Percentiles rank a stretch among this genome's conserved stretches.
These are phyloP conservation scores for Drosophila leontia DNA, from an alignment of 1,140 invertebrate species.

Conservation along the genomic window DNA sequence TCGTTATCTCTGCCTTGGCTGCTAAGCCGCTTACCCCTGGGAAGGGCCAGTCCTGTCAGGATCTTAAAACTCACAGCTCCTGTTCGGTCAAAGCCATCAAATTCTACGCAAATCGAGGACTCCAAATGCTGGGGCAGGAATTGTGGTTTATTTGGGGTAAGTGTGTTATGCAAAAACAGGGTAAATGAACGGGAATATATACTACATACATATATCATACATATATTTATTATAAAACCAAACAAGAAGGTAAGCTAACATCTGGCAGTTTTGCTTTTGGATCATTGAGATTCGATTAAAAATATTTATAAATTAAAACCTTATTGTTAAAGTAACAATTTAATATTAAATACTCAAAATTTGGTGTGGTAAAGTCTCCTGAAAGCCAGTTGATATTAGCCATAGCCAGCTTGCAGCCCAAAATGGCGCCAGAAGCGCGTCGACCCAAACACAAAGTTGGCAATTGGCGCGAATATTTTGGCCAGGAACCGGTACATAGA, in stretches of 20 bases:
- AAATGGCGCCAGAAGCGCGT: constrained; percentile 34
- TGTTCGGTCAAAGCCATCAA: background rate
- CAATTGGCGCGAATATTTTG: constrained; percentile 44
- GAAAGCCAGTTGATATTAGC: constrained; percentile 1
- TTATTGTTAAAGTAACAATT: background rate
- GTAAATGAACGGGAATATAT: background rate
- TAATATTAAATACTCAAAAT: background rate
- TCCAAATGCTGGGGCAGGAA: background rate
- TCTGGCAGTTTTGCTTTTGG: too few species aligned
- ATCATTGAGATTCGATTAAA: too few species aligned
- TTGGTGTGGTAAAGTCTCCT: background rate
- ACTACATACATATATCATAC: too few species aligned
- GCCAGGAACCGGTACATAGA: background rate
- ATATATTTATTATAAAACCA: background rate
- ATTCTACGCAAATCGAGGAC: background rate
- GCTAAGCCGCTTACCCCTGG: constrained; percentile 42
- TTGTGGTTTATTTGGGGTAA: background rate
- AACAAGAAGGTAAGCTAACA: too few species aligned
- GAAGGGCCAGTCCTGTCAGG: background rate
- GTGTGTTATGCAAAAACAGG: background rate
- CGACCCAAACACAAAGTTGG: constrained; percentile 35
- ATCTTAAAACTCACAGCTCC: constrained; percentile 4
- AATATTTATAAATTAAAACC: too few species aligned
- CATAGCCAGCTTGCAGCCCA: constrained; percentile 1
- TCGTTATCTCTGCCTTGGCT: constrained; percentile 29